Evolutionary conservation across 2,888 invertebrate species (phyloP).

Genomic region (Cephus nigrinus): DNA sequence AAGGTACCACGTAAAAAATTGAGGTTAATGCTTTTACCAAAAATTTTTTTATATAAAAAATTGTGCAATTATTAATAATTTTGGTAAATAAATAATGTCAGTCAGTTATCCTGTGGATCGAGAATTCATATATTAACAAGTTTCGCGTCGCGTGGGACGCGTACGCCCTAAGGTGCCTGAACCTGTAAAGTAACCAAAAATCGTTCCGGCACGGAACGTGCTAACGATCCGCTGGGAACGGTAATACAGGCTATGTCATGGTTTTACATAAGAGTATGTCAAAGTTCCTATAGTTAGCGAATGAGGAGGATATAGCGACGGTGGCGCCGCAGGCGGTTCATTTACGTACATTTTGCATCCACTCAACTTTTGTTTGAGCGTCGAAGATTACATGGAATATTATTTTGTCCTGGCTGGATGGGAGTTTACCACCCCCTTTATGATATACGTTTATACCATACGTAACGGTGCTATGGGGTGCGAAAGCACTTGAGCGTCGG

Average conservation of each 20-base stretch:
- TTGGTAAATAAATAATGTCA: neutral
- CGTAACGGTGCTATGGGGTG: neutral
- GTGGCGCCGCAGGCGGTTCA: constrained; percentile 43
- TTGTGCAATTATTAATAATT: neutral
- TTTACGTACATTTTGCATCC: constrained; percentile 51
- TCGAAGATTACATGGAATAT: constrained; percentile 52
- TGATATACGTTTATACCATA: neutral
- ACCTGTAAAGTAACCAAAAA: no score
- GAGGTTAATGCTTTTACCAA: neutral
- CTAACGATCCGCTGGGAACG: no score
- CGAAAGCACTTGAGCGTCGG: neutral
- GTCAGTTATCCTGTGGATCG: neutral
- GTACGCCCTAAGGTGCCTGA: no score
- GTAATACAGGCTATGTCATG: neutral
- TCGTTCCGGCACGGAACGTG: no score
- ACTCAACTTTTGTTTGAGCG: constrained; percentile 53
- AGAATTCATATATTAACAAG: neutral
- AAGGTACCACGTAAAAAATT: neutral
- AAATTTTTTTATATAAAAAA: neutral
- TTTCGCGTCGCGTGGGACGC: no score
- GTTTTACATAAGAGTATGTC: neutral
- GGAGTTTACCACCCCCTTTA: constrained; percentile 38
- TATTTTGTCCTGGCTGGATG: constrained; percentile 39
- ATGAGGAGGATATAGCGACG: neutral
- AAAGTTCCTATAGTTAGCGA: neutral